Evolutionary conservation across 23 tunicate species (phyloP), one percentile per base, ranked within the genome.

Genomic region (Ciona savignyi): DNA sequence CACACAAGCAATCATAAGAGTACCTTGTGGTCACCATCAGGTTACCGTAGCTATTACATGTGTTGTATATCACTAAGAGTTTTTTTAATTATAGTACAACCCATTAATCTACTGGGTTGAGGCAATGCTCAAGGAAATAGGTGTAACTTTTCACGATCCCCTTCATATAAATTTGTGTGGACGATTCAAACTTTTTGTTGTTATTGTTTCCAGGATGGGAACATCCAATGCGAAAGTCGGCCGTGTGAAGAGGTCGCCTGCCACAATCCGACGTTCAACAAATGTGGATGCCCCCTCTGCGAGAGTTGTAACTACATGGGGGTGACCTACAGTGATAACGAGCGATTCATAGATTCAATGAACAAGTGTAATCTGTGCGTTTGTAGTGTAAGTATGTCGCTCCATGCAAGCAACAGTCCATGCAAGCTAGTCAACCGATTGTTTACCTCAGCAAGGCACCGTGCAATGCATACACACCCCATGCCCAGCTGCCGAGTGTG

Each of bases 291-390:
- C 61, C 78, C 85, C 4, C 6, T 67, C 31, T 88, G 96, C 48
- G 28, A 2, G 29, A 68, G 62, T 28, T 90, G 89, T 60, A 83
- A 70, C 67, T 90, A 78, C 66, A 60, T 79, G 34, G 97, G 97
- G 68, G 72, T 83, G 34, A 80, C 76, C 33, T 77, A 84, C 32
- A 78, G 80, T 9, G 76, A 76, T 56, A 35, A 75, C 66, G 87
- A 82, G 28, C 66, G 34, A 22, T 88, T 88, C 35, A 62, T 66
- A 23, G 96, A 88, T 60, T 56, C 87, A 4, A 80, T 76, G 77
- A 82, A 88, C 70, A 72, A 78, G 72, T 88, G 96, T 80, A 88
- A 81, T 65, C 88, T 81, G 56, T 88, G 96, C 42, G 69, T 72
- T 1, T 88, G 96, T 66, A 49, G 65, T 65, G 96, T 88, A 33